Conservation (phyloP, 2,113 vertebrate genomes). For the Tragelaphus buxtoni region DNA sequence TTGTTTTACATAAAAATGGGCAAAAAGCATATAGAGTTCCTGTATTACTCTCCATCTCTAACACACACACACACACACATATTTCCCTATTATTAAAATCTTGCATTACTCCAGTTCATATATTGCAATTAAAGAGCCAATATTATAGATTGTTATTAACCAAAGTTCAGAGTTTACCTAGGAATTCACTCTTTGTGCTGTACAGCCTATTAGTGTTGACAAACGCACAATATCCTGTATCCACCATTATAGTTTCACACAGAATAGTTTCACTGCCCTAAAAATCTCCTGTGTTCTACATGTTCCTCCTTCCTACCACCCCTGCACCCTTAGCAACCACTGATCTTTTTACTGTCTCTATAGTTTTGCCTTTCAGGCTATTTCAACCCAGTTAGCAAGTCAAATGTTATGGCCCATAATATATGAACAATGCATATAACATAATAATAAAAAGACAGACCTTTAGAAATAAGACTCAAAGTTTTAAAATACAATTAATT, state of each 20-base stretch:
- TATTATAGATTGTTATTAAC: neutral
- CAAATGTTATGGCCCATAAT: neutral
- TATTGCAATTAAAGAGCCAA: neutral
- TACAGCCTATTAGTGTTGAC: neutral
- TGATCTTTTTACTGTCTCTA: neutral
- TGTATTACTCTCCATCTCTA: neutral
- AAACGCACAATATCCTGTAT: neutral
- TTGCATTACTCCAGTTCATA: neutral
- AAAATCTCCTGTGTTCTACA: neutral
- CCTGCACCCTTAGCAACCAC: neutral
- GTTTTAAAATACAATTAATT: neutral
- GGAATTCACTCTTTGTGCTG: neutral
- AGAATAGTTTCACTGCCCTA: neutral
- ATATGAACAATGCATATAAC: neutral
- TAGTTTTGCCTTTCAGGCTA: neutral
- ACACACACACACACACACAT: neutral
- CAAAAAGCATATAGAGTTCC: neutral
- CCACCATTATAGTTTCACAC: neutral
- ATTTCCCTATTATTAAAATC: neutral
- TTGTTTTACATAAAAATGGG: neutral
- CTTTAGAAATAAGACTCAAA: neutral
- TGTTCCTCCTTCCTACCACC: neutral
- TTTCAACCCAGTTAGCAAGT: neutral
- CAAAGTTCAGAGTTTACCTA: neutral
- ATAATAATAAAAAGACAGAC: neutral